A percentile compares a stretch with the other conserved stretches of the same genome.
Conservation (phyloP, 2,888 invertebrate genomes). For the Scaptomyza tumidula region DNA sequence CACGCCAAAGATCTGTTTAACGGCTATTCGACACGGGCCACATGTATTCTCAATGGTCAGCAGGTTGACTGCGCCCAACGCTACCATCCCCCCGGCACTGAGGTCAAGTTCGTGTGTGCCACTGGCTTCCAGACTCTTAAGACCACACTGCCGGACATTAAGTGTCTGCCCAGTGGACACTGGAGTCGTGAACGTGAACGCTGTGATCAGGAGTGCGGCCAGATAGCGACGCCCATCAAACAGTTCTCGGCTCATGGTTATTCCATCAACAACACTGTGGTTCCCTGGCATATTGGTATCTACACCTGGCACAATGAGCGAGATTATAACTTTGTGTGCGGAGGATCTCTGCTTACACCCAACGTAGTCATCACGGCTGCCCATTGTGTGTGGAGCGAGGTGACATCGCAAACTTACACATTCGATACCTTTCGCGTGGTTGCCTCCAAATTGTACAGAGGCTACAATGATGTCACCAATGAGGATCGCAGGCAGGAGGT, state of each 20-base stretch:
- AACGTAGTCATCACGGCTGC: slow-evolving; percentile 70
- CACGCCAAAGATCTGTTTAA: slow-evolving; percentile 32
- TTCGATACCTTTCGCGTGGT: slow-evolving; percentile 49
- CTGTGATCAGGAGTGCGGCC: slow-evolving; percentile 62
- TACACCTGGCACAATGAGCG: slow-evolving; percentile 51
- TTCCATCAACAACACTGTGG: slow-evolving; percentile 61
- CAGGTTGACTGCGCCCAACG: slow-evolving; percentile 42
- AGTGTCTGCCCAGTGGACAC: slow-evolving; percentile 48
- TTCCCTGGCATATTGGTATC: slow-evolving; percentile 70
- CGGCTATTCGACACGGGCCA: slow-evolving; percentile 62
- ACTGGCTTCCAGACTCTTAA: slow-evolving; percentile 49
- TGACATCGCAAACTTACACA: slow-evolving; percentile 19
- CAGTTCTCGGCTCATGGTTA: slow-evolving; percentile 61
- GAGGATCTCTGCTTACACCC: slow-evolving; percentile 64
- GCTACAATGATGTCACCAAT: slow-evolving; percentile 32
- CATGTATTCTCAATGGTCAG: slow-evolving; percentile 51
- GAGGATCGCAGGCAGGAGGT: slow-evolving; percentile 42
- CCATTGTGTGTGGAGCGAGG: slow-evolving; percentile 65
- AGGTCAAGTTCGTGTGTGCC: slow-evolving; percentile 58
- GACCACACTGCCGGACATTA: slow-evolving; percentile 36
- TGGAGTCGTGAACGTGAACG: slow-evolving; percentile 57
- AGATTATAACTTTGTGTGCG: slow-evolving; percentile 57
- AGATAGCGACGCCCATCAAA: slow-evolving; percentile 66
- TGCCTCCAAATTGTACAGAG: slow-evolving; percentile 60
- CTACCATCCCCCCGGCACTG: slow-evolving; percentile 64